Conservation (phyloP, 1,140 invertebrate species). For the Drosophila dunni region DNA sequence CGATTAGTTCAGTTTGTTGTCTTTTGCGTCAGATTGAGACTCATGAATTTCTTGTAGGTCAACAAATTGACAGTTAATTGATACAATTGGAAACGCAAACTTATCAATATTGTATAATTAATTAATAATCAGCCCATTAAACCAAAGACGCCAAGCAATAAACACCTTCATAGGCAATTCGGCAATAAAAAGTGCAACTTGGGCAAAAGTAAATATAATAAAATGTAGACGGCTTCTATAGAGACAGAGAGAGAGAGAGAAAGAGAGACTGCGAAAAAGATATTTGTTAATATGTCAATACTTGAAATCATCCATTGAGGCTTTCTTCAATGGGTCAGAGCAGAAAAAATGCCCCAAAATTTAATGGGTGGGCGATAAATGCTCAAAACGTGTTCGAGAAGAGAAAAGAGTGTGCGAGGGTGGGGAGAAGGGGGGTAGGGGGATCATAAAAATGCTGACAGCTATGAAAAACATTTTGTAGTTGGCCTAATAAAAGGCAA, state of each 20-base stretch:
- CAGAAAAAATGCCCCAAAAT: conserved; percentile 34
- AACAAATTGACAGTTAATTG: background rate
- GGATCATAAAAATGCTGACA: conserved; percentile 65
- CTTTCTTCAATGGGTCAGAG: conserved; percentile 67
- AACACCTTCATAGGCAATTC: conserved; percentile 33
- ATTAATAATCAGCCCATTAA: conserved; percentile 22
- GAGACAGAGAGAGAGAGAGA: conserved; percentile 20
- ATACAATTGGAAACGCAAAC: conserved; percentile 24
- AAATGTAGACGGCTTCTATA: conserved; percentile 43
- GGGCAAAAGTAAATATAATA: conserved; percentile 16
- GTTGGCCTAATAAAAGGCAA: conserved; percentile 72
- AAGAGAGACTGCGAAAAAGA: background rate
- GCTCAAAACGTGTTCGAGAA: conserved; percentile 13
- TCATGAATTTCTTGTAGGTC: conserved; percentile 5
- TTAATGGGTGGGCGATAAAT: conserved; percentile 55
- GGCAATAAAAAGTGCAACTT: conserved; percentile 16
- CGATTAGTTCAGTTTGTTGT: conserved; percentile 25
- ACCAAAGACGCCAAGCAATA: conserved; percentile 2
- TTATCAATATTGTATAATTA: conserved; percentile 22
- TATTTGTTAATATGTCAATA: conserved; percentile 29
- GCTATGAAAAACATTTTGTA: conserved; percentile 46
- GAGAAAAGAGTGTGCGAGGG: background rate
- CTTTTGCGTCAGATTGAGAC: background rate
- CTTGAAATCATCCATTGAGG: conserved; percentile 33
- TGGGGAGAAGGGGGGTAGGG: too few species aligned